Base-by-base conservation (phyloP, 1,140 invertebrate genomes). In the Drosophila rhopaloa region DNA sequence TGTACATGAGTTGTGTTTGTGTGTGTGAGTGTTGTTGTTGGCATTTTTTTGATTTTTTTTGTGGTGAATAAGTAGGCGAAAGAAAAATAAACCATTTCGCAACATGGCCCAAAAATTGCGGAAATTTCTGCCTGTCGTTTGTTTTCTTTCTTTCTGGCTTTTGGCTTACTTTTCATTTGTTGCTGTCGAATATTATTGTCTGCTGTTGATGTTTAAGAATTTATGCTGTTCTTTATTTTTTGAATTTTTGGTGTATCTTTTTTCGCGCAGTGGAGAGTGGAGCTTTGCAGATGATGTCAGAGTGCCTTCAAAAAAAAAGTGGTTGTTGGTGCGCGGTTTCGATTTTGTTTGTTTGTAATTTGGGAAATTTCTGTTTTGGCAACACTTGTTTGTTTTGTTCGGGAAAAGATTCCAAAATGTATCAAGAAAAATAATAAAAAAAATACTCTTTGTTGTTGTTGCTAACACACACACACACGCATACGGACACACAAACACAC, bases 211-310 rank as follows among this genome's bases (percentile, higher is more conserved):
- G 19, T 44, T 61, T 51, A 16, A 37, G 14, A 37, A 29, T 43
- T 51, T 35, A 32, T 70, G 41, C 68, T 35, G n/a, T 47, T 16
- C 10, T 48, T 48, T 19, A 16, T 14, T 65, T 63, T 32, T 37
- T 47, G 32, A 19, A 10, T 50, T 43, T 65, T 40, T 37, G 37
- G 32, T 56, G 59, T 51, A 59, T 37, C 62, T 55, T 70, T 65
- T 53, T 82, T 75, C 48, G 48, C 29, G 67, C 72, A 79, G 76
- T 72, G 68, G 44, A 70, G 47, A 76, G 53, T 53, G 55, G 53
- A 75, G 74, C 74, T 76, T 73, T 57, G 74, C 78, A 86, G 82
- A 86, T 86, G 82, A 86, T 86, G 82, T 86, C 82, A 86, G 82
- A 86, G 65, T 76, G 78, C 61, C 68, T 84, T 79, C 44, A 58